Base-by-base conservation (phyloP, 2,113 vertebrate genomes). In the Pseudorhombus dupliciocellatus region DNA sequence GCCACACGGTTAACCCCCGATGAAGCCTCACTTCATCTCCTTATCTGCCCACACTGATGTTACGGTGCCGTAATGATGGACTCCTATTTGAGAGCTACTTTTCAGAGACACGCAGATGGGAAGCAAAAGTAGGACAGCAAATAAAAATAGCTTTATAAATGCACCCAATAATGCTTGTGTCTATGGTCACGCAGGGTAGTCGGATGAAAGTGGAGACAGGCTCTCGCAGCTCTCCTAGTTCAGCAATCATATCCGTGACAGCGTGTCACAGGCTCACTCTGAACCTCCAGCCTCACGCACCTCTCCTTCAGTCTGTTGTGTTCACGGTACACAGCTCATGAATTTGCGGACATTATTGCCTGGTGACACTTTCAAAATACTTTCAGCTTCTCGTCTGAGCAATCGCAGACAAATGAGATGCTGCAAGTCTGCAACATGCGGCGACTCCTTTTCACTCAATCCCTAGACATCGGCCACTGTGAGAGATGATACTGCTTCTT, bases 141-240 rank as follows among this genome's bases (percentile, higher is more conserved):
- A 79, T 72, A 84, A 81, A 90, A 86, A 88, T 77, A 90, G 80
- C 77, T 46, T 62, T 73, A 74, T 59, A 80, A 83, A 85, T 75
- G 56, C 57, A 77, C 53, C 71, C 66, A 72, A 75, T 77, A 79
- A 70, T 56, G 64, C 52, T 73, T 37, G 75, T 71, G 60, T 79
- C 70, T 76, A 69, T 61, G 67, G 57, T 58, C 75, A 73, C 11
- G 40, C 53, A 28, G 44, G 40, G 56, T n/a, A 42, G 63, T 21
- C 6, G 59, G 46, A 66, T 58, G 58, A 77, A 70, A 77, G 55
- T 16, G 8, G 46, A 48, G 37, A 34, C 28, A 40, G 28, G 63
- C 71, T 66, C 54, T 84, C 28, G 40, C 40, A 57, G 46, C 62
- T 61, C 63, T 69, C 58, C 46, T 73, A 59, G 81, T 75, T 66